A percentile compares a stretch with the other conserved stretches of the same genome.
Evolutionary conservation across 1,140 invertebrate species (phyloP).

Genomic region (Caenorhabditis briggsae): DNA sequence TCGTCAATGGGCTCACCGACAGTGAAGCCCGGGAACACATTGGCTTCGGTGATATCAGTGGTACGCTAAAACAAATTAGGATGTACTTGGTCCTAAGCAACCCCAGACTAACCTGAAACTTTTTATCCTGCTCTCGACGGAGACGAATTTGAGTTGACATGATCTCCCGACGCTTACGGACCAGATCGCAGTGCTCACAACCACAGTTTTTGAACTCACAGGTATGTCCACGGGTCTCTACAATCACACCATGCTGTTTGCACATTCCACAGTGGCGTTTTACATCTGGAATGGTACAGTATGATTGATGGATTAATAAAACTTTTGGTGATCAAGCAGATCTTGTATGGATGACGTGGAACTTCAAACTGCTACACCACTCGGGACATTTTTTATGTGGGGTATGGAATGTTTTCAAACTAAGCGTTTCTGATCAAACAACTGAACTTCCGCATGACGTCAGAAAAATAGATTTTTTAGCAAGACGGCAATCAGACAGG

Average conservation of each 20-base stretch:
- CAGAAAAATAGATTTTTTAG: no score
- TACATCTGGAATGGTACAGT: slow-evolving; percentile 70
- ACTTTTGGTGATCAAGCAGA: neutral
- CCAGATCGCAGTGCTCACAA: slow-evolving; percentile 73
- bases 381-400: no score
- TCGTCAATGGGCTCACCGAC: neutral
- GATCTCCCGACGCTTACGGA: slow-evolving; percentile 71
- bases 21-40: slow-evolving; percentile 43
- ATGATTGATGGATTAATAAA: neutral
- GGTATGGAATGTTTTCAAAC: no score
- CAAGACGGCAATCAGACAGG: no score
- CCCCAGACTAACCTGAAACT: slow-evolving; percentile 68
- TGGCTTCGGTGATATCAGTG: slow-evolving; percentile 55
- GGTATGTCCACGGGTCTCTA: slow-evolving; percentile 73
- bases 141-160: slow-evolving; percentile 76
- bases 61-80: slow-evolving; percentile 59
- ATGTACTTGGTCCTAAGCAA: no score
- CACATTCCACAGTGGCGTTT: slow-evolving; percentile 77
- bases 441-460: no score
- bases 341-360: neutral
- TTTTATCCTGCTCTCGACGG: slow-evolving; percentile 76
- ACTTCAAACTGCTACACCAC: no score
- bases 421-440: no score
- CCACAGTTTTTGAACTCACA: slow-evolving; percentile 73
- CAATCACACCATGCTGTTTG: slow-evolving; percentile 72